Evolutionary conservation across 2,888 invertebrate species (phyloP).

Genomic region (Deilephila elpenor): DNA sequence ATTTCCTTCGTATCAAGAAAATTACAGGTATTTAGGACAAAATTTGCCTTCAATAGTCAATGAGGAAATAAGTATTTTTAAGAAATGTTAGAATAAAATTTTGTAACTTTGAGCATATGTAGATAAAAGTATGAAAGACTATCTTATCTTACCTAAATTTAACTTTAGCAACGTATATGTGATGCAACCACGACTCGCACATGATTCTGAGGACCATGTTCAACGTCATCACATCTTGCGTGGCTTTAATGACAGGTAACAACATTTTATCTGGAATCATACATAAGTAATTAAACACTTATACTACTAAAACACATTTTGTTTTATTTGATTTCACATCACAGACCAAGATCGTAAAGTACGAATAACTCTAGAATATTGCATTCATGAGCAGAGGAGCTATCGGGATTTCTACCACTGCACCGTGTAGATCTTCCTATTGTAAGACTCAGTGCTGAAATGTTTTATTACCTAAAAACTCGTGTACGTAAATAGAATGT

Average conservation of each 20-base stretch:
- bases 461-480: slow-evolving; percentile 86
- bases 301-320: neutral
- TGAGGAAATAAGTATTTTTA: too few species aligned
- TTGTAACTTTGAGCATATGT: neutral
- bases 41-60: too few species aligned
- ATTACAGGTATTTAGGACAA: too few species aligned
- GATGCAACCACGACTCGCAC: slow-evolving; percentile 95
- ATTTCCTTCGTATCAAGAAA: too few species aligned
- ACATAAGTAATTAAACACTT: neutral
- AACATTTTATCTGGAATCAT: slow-evolving; percentile 87
- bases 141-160: slow-evolving; percentile 88
- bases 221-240: slow-evolving; percentile 88
- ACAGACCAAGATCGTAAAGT: neutral
- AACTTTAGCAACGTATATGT: slow-evolving; percentile 92
- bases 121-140: neutral
- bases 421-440: too few species aligned
- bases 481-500: slow-evolving; percentile 86
- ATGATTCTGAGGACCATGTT: slow-evolving; percentile 92
- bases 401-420: too few species aligned
- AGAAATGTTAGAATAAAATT: too few species aligned
- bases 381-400: too few species aligned
- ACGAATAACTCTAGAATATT: too few species aligned
- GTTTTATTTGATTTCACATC: neutral
- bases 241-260: slow-evolving; percentile 90
- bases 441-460: too few species aligned